Evolutionary conservation across 2,888 invertebrate genomes (phyloP), one percentile per base, ranked within the genome.

Genomic region (Ellobium chinense): DNA sequence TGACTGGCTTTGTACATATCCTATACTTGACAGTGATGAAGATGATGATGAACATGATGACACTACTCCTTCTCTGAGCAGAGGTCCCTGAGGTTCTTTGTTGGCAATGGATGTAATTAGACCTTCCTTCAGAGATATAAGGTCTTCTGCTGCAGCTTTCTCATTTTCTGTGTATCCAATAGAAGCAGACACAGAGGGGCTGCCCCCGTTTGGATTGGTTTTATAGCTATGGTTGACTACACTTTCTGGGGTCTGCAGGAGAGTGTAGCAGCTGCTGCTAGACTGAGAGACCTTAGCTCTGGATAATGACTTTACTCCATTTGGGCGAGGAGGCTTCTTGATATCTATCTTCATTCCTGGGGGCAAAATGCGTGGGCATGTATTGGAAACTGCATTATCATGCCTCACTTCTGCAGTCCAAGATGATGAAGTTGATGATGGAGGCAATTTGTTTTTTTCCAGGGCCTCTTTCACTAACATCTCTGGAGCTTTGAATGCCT

Each of bases 341-440:
- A 80, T 72, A 60, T 80, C 80, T 37, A 80, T 80, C 34, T 80
- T 80, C 31, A 46, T 80, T 9, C 80, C 80, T n/a, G 68, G 74
- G 18, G 80, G 80, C n/a, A 80, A 39, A 60, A 80, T 80, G n/a
- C 80, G 74, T 27, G 80, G 74, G 18, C 66, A 74, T 2, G 74
- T 29, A 14, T n/a, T 37, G 29, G 74, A 29, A 18, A 68, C 68
- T 24, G 34, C 12, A 21, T 34, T 56, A 37, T 70, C 78, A 34
- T 46, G 31, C 54, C 54, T 78, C 24, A 62, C 31, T 31, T 78
- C 70, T 27, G 70, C 27, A 12, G 54, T 78, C 78, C 78, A 78
- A 21, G 70, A 46, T 18, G 77, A 68, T 4, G 74, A 37, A 3
- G 29, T n/a, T 12, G 62, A 46, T 7, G 31, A n/a, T 72, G 46